These are phyloP conservation scores for Podabrus alpinus DNA, from an alignment of 2,888 invertebrate genomes.

Conservation along the genomic window DNA sequence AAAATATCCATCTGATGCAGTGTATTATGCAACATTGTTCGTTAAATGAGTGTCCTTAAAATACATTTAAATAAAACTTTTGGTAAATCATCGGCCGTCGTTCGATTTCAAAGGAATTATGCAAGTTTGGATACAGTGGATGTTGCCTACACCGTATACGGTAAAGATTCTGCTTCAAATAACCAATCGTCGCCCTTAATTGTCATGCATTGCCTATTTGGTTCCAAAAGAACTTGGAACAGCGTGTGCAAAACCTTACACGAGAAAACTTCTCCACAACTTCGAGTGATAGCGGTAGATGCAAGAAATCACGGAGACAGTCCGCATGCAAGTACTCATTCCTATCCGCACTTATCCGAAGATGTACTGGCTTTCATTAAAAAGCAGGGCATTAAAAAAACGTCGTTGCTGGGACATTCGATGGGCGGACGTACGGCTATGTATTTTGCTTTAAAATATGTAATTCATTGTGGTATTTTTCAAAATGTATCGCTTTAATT, in stretches of 20 bases:
- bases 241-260: constrained; percentile 73
- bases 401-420: constrained; percentile 84
- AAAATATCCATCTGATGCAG: neutral
- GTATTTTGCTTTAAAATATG: constrained; percentile 77
- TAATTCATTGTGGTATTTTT: constrained; percentile 46
- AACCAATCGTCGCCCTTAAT: constrained; percentile 68
- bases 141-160: constrained; percentile 71
- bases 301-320: constrained; percentile 95
- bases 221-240: constrained; percentile 87
- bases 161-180: constrained; percentile 41
- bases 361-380: constrained; percentile 73
- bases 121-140: constrained; percentile 44
- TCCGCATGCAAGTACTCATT: constrained; percentile 74
- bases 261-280: constrained; percentile 65
- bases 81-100: neutral
- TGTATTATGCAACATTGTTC: neutral
- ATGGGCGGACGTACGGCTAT: constrained; percentile 95
- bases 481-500: neutral
- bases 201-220: constrained; percentile 86
- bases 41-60: neutral
- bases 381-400: constrained; percentile 66
- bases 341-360: constrained; percentile 72
- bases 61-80: neutral
- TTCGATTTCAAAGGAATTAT: neutral
- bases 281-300: constrained; percentile 81